Evolutionary conservation across 2,113 vertebrate species (phyloP), one percentile per base, ranked within the genome.

Genomic region (Nyctibius bracteatus): DNA sequence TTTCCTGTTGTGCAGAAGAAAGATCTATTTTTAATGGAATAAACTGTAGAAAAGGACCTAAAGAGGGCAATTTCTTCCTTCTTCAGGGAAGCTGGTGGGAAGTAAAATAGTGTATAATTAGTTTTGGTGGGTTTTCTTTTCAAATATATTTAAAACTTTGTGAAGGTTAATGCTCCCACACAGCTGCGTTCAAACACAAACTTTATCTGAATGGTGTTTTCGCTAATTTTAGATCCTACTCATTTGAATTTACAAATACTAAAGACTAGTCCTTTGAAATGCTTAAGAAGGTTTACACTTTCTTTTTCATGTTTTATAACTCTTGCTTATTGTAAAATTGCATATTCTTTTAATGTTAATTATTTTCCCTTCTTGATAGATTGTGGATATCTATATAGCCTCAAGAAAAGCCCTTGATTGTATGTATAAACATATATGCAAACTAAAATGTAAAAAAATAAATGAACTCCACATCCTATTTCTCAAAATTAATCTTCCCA

Each of bases 1-100:
- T 77, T 96, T 97, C 97, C 92, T 93, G 95, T 96, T 77, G 95
- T 87, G 95, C 63, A 95, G 83, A 96, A 96, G 66, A 97, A 96
- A 94, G 90, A 93, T 92, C 55, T 92, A 91, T 91, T 91, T 96
- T 97, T 96, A 96, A 97, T 91, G 62, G 66, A 92, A 96, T 78
- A 96, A 94, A 89, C 84, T 93, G 63, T 31, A 93, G 80, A 90
- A 92, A 95, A 91, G n/a, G 83, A 95, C 88, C 93, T 94, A 92
- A 96, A 96, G 86, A 96, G 79, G 92, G 81, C 66, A 95, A 94
- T 97, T 96, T 95, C 70, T 95, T 77, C 86, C 73, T 96, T 95
- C 87, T 96, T 95, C 58, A 73, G 57, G 71, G 92, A 96, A 95
- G 88, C 83, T 95, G n/a, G 90, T 92, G 88, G 92, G 95, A 95